Evolutionary conservation across 2,113 vertebrate genomes (phyloP).

Genomic region (Leptobrachium leishanense): DNA sequence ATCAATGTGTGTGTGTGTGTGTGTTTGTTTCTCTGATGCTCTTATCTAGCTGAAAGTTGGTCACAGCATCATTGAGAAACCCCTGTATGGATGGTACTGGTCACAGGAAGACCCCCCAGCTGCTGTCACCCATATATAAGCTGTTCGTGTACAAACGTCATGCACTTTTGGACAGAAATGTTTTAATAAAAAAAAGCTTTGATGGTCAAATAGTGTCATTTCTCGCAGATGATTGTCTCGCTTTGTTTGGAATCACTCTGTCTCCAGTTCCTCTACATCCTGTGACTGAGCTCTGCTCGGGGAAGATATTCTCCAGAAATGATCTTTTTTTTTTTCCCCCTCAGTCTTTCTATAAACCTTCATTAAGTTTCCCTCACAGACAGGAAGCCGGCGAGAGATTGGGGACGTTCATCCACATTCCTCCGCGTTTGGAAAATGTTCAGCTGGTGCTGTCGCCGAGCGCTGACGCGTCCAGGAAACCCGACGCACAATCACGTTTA

Average conservation of each 20-base stretch:
- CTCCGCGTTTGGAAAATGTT: neutral
- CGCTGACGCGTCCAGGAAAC: neutral
- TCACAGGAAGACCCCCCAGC: neutral
- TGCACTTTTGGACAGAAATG: conserved; percentile 29
- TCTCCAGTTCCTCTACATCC: conserved; percentile 20
- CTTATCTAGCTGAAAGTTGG: too few species aligned
- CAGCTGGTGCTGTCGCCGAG: conserved; percentile 10
- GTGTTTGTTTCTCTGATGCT: too few species aligned
- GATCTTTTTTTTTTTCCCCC: neutral
- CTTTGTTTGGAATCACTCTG: conserved; percentile 16
- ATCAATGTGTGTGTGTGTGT: too few species aligned
- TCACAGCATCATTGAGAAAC: too few species aligned
- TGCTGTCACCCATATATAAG: neutral
- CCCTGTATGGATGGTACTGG: too few species aligned
- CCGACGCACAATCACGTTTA: neutral
- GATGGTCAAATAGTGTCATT: neutral
- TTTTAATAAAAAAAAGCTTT: conserved; percentile 38
- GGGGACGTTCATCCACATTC: conserved; percentile 25
- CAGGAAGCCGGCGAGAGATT: conserved; percentile 30
- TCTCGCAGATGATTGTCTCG: neutral
- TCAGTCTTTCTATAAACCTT: neutral
- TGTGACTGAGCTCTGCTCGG: neutral
- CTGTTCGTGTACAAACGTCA: conserved; percentile 9
- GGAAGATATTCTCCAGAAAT: conserved; percentile 21
- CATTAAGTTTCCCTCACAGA: neutral